These are phyloP conservation scores for Lypha dubia DNA, from an alignment of 2,888 invertebrate species.

Conservation along the genomic window DNA sequence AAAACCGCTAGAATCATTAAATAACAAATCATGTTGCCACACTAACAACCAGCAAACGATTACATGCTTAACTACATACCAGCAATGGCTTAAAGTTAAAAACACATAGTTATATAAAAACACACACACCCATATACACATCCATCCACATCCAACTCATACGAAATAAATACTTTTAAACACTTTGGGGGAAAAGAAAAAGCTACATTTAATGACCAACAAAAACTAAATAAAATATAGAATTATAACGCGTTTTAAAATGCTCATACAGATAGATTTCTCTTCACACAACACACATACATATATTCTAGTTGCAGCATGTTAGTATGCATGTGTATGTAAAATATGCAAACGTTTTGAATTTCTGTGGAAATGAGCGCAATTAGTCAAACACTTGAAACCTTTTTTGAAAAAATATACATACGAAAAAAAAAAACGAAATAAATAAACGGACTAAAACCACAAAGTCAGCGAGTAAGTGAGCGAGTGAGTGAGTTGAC, in stretches of 20 bases:
- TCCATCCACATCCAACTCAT: neutral
- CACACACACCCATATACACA: neutral
- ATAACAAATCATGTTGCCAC: slow-evolving; percentile 70
- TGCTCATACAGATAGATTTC: slow-evolving; percentile 26
- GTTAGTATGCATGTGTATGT: slow-evolving; percentile 10
- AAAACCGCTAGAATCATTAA: slow-evolving; percentile 72
- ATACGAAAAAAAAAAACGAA: neutral
- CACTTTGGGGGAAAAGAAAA: neutral
- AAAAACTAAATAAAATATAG: slow-evolving; percentile 49
- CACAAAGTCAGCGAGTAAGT: slow-evolving; percentile 19
- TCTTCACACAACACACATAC: neutral
- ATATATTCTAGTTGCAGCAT: neutral
- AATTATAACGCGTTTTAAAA: slow-evolving; percentile 69
- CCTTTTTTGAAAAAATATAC: slow-evolving; percentile 57
- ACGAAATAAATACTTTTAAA: slow-evolving; percentile 16
- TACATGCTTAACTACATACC: no score
- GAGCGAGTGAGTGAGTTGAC: slow-evolving; percentile 31
- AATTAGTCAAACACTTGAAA: slow-evolving; percentile 80
- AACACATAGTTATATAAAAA: no score
- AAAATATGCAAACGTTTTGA: slow-evolving; percentile 67
- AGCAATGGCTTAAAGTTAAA: no score
- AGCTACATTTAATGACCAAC: slow-evolving; percentile 58
- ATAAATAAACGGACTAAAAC: slow-evolving; percentile 3
- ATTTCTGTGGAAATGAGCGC: slow-evolving; percentile 75
- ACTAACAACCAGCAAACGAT: slow-evolving; percentile 24